These are phyloP conservation scores for Hydropsyche betteni DNA, from an alignment of 2,888 invertebrate species.

Conservation along the genomic window DNA sequence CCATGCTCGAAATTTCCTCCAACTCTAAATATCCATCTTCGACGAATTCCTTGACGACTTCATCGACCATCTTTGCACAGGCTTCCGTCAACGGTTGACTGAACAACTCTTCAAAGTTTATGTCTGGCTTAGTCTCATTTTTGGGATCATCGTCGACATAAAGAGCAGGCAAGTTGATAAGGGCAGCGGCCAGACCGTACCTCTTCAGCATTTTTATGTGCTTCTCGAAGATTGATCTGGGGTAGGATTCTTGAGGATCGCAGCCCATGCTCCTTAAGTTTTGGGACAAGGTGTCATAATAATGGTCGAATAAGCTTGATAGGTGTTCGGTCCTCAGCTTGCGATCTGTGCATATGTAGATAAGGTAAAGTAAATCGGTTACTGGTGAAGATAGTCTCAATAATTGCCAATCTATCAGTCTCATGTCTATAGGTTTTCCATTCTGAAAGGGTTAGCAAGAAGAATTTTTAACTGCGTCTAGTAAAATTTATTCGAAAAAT, in stretches of 20 bases:
- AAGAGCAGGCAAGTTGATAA: not conserved
- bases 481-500: too few species aligned
- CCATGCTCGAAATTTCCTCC: not conserved
- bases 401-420: slow-evolving; percentile 29
- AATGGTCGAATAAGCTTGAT: not conserved
- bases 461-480: too few species aligned
- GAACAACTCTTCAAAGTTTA: not conserved
- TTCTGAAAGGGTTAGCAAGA: slow-evolving; percentile 5
- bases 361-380: slow-evolving; percentile 13
- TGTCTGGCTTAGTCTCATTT: not conserved
- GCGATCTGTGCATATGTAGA: slow-evolving; percentile 7
- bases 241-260: slow-evolving; percentile 18
- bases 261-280: not conserved
- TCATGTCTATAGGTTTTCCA: slow-evolving; percentile 8
- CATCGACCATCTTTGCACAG: slow-evolving; percentile 5
- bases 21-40: not conserved
- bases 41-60: slow-evolving; percentile 12
- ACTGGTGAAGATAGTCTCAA: slow-evolving; percentile 18
- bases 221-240: not conserved
- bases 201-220: slow-evolving; percentile 23
- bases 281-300: slow-evolving; percentile 1
- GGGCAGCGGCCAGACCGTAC: slow-evolving; percentile 12
- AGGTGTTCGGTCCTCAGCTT: slow-evolving; percentile 13
- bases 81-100: not conserved
- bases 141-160: not conserved